These are phyloP conservation scores for Agonopterix alstromeriana DNA, from an alignment of 2,888 invertebrate species.

Conservation along the genomic window DNA sequence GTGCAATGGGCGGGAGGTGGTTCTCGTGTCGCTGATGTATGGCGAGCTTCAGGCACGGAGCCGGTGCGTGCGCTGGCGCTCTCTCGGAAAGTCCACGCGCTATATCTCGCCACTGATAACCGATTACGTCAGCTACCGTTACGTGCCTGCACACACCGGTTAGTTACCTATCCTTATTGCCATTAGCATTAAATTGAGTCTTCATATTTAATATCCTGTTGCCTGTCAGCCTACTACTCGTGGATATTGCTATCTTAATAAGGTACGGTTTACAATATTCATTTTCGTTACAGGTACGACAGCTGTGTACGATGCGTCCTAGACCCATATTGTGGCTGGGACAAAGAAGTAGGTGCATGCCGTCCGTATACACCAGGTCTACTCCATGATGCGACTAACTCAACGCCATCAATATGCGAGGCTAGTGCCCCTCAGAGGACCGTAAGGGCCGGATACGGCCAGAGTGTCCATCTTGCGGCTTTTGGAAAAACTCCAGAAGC, in stretches of 20 bases:
- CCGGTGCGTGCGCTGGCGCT: constrained; percentile 77
- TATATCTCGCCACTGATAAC: constrained; percentile 79
- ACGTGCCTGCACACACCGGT: constrained; percentile 8
- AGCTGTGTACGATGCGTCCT: constrained; percentile 79
- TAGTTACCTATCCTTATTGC: background rate
- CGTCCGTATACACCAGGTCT: constrained; percentile 75
- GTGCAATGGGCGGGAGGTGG: constrained; percentile 78
- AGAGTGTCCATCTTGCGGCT: constrained; percentile 78
- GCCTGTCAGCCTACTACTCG: too few species aligned
- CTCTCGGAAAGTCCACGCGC: constrained; percentile 69
- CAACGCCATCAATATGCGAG: constrained; percentile 76
- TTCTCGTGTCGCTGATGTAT: constrained; percentile 75
- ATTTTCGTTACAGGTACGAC: constrained; percentile 57
- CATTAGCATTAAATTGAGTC: too few species aligned
- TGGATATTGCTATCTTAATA: background rate
- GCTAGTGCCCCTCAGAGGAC: constrained; percentile 74
- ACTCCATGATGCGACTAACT: constrained; percentile 78
- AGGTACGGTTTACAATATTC: background rate
- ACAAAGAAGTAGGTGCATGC: constrained; percentile 76
- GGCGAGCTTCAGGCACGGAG: constrained; percentile 75
- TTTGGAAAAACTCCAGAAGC: constrained; percentile 71
- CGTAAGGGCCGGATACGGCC: constrained; percentile 78
- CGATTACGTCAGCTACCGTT: constrained; percentile 40
- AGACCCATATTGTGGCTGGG: constrained; percentile 85
- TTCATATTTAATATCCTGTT: too few species aligned